Conservation (phyloP, 2,797 vertebrate species). For the Bryconaethiops microstoma region DNA sequence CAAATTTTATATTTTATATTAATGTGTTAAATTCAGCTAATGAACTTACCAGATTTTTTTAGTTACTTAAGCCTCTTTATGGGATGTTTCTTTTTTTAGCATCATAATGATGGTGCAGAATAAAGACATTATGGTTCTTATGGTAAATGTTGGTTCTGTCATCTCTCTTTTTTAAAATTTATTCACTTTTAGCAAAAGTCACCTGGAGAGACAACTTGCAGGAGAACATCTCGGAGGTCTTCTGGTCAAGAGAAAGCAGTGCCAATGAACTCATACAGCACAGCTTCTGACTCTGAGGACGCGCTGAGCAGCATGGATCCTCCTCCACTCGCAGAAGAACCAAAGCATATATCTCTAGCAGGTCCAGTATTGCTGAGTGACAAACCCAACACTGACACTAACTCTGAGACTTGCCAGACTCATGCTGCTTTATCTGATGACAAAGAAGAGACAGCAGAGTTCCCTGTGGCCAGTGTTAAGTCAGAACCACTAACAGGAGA, state of each 20-base stretch:
- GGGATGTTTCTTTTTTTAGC: neutral
- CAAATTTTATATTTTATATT: too few relatives aligned
- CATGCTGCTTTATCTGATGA: conserved; percentile 4
- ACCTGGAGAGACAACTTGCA: conserved; percentile 62
- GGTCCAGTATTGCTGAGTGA: conserved; percentile 44
- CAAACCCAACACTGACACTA: conserved; percentile 26
- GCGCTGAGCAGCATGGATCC: conserved; percentile 54
- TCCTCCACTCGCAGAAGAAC: conserved; percentile 56
- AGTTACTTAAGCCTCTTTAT: neutral
- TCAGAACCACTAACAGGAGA: conserved; percentile 32
- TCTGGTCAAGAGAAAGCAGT: conserved; percentile 73
- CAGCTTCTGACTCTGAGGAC: conserved; percentile 70
- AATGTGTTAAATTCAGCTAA: too few relatives aligned
- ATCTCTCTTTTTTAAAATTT: neutral
- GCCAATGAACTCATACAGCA: conserved; percentile 62
- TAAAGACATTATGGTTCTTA: neutral
- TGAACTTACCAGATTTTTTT: too few relatives aligned
- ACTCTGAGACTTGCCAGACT: conserved; percentile 46
- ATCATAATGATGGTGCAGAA: neutral
- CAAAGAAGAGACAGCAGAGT: conserved; percentile 53
- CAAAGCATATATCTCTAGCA: conserved; percentile 57
- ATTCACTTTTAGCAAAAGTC: conserved; percentile 56
- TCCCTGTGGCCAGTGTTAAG: conserved; percentile 50
- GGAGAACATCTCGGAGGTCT: conserved; percentile 75
- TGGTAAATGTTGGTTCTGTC: neutral